A percentile compares a stretch with the other conserved stretches of the same genome.
These are phyloP conservation scores for Corythornis vintsioides DNA, from an alignment of 2,113 vertebrate genomes.

Conservation along the genomic window DNA sequence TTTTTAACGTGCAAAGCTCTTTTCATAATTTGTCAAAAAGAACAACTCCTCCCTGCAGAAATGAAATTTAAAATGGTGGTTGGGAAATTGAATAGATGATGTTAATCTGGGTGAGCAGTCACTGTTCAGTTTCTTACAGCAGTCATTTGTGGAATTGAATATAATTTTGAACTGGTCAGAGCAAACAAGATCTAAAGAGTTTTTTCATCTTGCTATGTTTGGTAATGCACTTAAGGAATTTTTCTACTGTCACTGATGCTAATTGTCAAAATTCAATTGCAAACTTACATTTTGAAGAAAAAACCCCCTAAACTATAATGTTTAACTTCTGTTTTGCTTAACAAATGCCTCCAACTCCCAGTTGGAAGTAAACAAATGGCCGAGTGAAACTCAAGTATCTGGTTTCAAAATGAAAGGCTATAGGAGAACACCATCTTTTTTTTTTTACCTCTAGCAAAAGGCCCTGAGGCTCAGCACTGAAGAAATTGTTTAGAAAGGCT, in stretches of 20 bases:
- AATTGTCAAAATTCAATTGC: not conserved
- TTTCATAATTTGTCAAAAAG: not conserved
- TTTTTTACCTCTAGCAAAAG: not conserved
- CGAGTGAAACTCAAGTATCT: not conserved
- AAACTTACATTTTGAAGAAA: not conserved
- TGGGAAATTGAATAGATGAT: not conserved
- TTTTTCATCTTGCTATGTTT: not conserved
- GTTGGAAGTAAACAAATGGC: not conserved
- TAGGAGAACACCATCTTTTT: not conserved
- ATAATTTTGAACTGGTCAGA: not conserved
- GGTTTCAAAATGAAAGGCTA: not conserved
- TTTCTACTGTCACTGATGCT: not conserved
- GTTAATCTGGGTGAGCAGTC: not conserved
- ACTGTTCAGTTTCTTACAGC: not conserved
- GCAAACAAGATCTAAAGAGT: not conserved
- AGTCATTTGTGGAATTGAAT: not conserved
- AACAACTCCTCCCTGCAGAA: not conserved
- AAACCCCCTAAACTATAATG: not conserved
- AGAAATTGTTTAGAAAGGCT: not conserved
- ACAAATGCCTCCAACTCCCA: not conserved
- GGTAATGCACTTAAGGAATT: not conserved
- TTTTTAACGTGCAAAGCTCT: not conserved
- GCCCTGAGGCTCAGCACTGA: not conserved
- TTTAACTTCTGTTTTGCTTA: not conserved
- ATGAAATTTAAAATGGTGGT: not conserved